Conservation (phyloP, 2,113 vertebrate genomes). For the Cyprinodon tularosa region DNA sequence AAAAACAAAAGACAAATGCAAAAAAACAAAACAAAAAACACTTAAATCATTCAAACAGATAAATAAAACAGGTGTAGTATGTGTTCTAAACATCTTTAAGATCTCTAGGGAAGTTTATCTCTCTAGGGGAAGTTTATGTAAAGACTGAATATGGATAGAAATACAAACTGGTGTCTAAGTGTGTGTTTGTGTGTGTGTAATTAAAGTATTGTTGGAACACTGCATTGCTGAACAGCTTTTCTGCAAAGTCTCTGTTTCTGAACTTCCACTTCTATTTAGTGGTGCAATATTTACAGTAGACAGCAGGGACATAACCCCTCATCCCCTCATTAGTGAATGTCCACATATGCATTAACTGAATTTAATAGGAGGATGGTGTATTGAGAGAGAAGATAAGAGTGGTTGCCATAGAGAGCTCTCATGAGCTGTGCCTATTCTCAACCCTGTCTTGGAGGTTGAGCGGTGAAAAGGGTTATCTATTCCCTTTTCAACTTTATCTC, state of each 20-base stretch:
- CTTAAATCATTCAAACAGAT: no score
- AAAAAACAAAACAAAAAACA: no score
- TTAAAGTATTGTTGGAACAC: neutral
- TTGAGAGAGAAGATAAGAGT: constrained; percentile 19
- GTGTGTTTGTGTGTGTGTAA: neutral
- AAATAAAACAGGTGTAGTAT: no score
- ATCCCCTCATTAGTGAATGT: constrained; percentile 1
- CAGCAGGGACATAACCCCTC: neutral
- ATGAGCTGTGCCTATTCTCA: constrained; percentile 22
- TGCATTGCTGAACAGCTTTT: neutral
- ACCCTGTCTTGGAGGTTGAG: constrained; percentile 30
- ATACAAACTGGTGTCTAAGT: no score
- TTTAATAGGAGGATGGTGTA: neutral
- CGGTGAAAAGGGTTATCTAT: constrained; percentile 44
- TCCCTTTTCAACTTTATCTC: constrained; percentile 63
- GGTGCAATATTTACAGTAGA: neutral
- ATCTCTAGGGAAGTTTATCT: no score
- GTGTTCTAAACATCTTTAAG: no score
- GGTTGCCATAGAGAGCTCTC: constrained; percentile 33
- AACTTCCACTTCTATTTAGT: neutral
- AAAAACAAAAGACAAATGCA: no score
- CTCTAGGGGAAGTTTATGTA: no score
- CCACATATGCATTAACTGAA: neutral
- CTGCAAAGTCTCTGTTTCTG: neutral
- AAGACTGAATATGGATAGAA: no score